These are phyloP conservation scores for Neodon shergylaensis DNA, from an alignment of 2,113 vertebrate genomes.

Conservation along the genomic window DNA sequence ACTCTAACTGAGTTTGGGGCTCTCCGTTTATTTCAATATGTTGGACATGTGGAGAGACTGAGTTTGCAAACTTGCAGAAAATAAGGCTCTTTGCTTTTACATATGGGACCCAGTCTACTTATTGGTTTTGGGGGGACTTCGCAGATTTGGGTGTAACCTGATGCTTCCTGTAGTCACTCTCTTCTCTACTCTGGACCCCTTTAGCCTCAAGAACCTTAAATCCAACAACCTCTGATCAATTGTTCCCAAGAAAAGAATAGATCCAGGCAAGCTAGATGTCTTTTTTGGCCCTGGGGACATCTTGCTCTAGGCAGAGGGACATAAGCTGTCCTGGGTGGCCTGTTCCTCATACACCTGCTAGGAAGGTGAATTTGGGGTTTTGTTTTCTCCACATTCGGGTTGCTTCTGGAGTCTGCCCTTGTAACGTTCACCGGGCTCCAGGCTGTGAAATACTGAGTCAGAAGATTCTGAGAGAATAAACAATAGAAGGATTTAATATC, in stretches of 20 bases:
- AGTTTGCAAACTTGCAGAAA: too few species aligned
- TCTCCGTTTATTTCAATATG: too few species aligned
- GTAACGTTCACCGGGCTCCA: not conserved
- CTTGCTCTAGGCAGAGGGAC: not conserved
- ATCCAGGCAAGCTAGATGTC: not conserved
- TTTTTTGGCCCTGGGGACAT: not conserved
- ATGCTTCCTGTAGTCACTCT: not conserved
- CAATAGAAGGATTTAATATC: not conserved
- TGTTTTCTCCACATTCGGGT: not conserved
- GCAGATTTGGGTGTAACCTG: not conserved
- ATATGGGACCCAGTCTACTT: accelerated
- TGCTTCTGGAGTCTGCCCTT: not conserved
- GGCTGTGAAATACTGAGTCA: not conserved
- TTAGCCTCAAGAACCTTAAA: slow-evolving; percentile 41
- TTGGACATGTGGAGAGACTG: too few species aligned
- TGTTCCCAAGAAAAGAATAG: not conserved
- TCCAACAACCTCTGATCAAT: not conserved
- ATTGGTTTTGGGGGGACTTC: too few species aligned
- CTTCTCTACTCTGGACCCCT: not conserved
- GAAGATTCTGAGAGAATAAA: not conserved
- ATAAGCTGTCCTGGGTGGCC: not conserved
- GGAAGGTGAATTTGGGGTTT: not conserved
- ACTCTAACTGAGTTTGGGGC: too few species aligned
- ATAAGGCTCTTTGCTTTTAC: too few species aligned
- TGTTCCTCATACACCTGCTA: not conserved